Percentiles rank a stretch among this genome's conserved stretches.
Evolutionary conservation across 2,888 invertebrate genomes (phyloP).

Genomic region (Cerastis rubricosa): DNA sequence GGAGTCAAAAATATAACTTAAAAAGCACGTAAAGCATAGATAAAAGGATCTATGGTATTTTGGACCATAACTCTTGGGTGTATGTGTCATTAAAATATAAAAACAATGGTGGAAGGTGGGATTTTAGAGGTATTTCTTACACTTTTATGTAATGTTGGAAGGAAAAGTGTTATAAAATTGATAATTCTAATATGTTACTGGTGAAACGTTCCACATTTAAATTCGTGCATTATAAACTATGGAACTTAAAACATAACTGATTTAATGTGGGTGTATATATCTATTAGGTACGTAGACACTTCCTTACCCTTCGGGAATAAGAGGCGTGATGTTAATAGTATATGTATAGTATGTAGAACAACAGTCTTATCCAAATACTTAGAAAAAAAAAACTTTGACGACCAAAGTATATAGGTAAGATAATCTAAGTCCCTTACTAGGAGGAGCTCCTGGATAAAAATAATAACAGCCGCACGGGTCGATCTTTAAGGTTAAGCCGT

Average conservation of each 20-base stretch:
- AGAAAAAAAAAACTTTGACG: not conserved
- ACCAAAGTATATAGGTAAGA: not conserved
- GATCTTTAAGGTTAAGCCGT: no score
- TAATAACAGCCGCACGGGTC: no score
- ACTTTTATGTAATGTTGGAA: conserved; percentile 40
- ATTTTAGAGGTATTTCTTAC: conserved; percentile 55
- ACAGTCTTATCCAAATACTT: not conserved
- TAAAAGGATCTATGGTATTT: conserved; percentile 56
- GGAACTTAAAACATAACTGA: no score
- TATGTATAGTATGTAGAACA: no score
- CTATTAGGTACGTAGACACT: no score
- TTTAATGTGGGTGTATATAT: no score
- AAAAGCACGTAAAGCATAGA: conserved; percentile 55
- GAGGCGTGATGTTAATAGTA: no score
- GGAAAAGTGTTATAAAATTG: conserved; percentile 14
- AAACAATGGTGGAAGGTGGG: conserved; percentile 63
- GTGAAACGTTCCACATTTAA: no score
- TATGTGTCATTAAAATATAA: conserved; percentile 74
- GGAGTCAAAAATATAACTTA: conserved; percentile 50
- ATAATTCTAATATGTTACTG: no score
- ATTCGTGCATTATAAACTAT: no score
- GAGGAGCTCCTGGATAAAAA: no score
- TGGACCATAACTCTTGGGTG: conserved; percentile 63
- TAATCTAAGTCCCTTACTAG: not conserved
- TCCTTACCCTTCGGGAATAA: no score